Conservation (phyloP, 2,113 vertebrate genomes). For the Mustelus asterias region DNA sequence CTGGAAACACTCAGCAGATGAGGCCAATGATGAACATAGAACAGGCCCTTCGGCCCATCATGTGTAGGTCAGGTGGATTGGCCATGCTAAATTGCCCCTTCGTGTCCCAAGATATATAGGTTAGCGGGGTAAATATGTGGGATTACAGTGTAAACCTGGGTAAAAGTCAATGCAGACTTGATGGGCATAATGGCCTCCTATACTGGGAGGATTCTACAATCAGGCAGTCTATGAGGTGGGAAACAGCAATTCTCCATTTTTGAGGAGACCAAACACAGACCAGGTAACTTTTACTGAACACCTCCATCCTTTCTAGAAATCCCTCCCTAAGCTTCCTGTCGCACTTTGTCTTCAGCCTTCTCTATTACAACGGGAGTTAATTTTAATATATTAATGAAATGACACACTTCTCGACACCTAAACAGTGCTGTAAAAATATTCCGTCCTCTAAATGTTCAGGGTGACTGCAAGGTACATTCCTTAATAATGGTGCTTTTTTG, state of each 20-base stretch:
- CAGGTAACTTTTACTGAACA: background rate
- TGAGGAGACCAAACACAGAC: background rate
- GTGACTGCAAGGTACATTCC: background rate
- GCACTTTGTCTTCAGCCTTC: too few species aligned
- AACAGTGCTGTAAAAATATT: background rate
- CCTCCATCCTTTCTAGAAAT: background rate
- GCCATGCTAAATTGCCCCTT: too few species aligned
- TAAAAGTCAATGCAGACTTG: too few species aligned
- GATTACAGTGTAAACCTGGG: too few species aligned
- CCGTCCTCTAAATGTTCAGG: background rate
- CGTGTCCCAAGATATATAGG: too few species aligned
- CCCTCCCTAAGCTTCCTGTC: background rate
- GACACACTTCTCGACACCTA: background rate
- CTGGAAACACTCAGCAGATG: background rate
- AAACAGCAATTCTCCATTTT: background rate
- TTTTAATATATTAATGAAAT: background rate
- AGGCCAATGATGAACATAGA: too few species aligned
- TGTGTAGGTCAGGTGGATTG: too few species aligned
- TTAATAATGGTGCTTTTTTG: background rate
- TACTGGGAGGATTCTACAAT: background rate
- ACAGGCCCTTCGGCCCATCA: too few species aligned
- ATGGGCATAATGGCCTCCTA: too few species aligned
- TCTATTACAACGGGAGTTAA: too few species aligned
- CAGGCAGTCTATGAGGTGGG: background rate
- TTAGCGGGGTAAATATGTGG: too few species aligned